Base-by-base conservation (phyloP, 2,797 vertebrate species). In the Pelobates cultripes region DNA sequence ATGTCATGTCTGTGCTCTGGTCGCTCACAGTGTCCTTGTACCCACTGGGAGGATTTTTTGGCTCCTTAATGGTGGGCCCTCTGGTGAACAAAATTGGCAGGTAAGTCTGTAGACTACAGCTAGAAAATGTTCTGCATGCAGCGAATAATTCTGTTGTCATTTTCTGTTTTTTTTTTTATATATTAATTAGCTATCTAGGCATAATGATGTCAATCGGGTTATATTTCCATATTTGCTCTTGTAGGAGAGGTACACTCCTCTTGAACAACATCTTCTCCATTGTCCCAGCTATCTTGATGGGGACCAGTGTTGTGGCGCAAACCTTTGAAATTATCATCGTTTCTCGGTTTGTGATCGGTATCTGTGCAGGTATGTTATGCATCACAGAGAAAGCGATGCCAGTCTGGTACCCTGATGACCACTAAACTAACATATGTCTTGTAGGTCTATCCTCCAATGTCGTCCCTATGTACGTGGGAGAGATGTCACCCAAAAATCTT, bases 191-290 rank as follows among this genome's bases (percentile, higher is more conserved):
- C 43, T 44, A 9, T 64, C 28, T 28, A 28, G 28, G 28, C 28
- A 28, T 28, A 28, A 28, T 28, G 28, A 28, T 28, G 28, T 28
- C 28, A 28, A 28, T 28, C 28, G 2, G 28, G 1, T 28, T 2
- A 28, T 28, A 28, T 28, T 28, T 28, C 28, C 28, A 28, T 28
- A 28, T 28, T 28, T 28, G 28, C 28, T 61, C 42, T 74, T 14
- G 4, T 42, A 99, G 98, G 86, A 99, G 96, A 86, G 97, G 97
- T 43, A 95, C 96, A 12, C 90, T 99, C 74, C 94, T 99, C 84
- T 94, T 98, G 86, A 99, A 99, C 90, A 99, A 99, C 85, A 80
- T 98, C 80, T 98, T 99, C 76, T 98, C 98, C 86, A 95, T 99
- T 0, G 74, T 89, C 76, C 95, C 97, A 0, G 96, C 97, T 0